Conservation (phyloP, 2,888 invertebrate genomes). For the Drosophila limbata region DNA sequence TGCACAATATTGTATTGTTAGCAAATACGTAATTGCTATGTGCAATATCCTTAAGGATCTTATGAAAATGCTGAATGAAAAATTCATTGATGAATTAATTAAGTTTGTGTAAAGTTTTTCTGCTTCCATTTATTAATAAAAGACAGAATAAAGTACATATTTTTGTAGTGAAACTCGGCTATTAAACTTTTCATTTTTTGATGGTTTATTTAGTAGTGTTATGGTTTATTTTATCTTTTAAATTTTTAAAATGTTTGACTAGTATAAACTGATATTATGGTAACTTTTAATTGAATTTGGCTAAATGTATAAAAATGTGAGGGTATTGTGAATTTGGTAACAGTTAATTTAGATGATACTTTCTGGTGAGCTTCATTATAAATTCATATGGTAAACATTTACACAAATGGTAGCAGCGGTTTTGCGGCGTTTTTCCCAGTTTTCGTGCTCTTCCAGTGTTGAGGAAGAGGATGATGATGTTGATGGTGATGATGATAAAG, state of each 20-base stretch:
- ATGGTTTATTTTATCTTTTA: no score
- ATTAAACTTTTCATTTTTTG: neutral
- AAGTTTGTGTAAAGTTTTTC: neutral
- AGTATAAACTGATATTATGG: neutral
- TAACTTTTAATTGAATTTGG: neutral
- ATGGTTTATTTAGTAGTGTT: neutral
- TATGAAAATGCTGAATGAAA: no score
- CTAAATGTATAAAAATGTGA: constrained; percentile 1
- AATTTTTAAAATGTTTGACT: no score
- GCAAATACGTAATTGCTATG: no score
- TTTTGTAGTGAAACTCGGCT: neutral
- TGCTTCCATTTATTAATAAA: no score
- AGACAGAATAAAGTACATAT: no score
- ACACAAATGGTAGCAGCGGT: constrained; percentile 65
- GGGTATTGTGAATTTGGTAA: constrained; percentile 19
- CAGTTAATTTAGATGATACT: neutral
- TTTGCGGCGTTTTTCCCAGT: constrained; percentile 42
- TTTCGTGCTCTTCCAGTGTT: constrained; percentile 26
- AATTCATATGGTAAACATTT: constrained; percentile 77
- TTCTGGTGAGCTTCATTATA: constrained; percentile 59
- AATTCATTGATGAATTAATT: neutral
- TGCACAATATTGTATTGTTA: neutral
- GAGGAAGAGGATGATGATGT: constrained; percentile 12
- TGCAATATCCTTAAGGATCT: no score
- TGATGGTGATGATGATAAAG: constrained; percentile 3